Conservation (phyloP, 2,797 vertebrate genomes). For the Sebastes vulpes region DNA sequence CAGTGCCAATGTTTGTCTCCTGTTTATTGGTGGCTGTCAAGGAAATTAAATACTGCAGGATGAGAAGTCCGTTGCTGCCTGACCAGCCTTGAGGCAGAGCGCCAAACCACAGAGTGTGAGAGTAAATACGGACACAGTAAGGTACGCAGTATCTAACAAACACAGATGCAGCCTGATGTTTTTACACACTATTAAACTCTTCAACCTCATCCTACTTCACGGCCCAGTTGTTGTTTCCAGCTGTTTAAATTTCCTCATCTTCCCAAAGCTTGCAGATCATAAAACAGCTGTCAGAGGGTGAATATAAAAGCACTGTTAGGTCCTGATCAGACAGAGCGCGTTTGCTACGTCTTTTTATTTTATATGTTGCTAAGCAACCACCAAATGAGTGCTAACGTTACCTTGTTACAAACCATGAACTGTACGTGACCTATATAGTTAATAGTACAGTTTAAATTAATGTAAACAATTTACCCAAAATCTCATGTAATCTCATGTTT, state of each 20-base stretch:
- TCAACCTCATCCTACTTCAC: background rate
- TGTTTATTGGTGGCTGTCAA: constrained; percentile 63
- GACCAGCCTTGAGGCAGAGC: background rate
- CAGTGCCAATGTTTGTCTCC: constrained; percentile 38
- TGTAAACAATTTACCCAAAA: too few relatives aligned
- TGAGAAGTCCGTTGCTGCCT: constrained; percentile 21
- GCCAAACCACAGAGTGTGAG: constrained; percentile 3
- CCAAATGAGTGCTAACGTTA: too few relatives aligned
- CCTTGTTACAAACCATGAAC: too few relatives aligned
- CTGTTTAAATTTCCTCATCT: constrained; percentile 5
- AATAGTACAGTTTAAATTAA: too few relatives aligned
- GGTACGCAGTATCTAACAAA: constrained; percentile 1
- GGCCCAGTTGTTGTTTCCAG: constrained; percentile 1
- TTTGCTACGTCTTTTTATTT: too few relatives aligned
- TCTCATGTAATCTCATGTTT: too few relatives aligned
- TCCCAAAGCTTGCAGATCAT: background rate
- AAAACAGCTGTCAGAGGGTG: constrained; percentile 13
- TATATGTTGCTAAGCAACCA: too few relatives aligned
- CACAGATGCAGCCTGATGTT: background rate
- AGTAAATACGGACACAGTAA: constrained; percentile 21
- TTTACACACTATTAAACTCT: constrained; percentile 7
- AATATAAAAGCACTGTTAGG: background rate
- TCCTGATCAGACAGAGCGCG: too few relatives aligned
- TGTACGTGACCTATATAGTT: too few relatives aligned
- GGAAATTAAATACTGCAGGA: constrained; percentile 57